Base-by-base conservation (phyloP, 2,113 vertebrate genomes). In the Cyprinus carpio region DNA sequence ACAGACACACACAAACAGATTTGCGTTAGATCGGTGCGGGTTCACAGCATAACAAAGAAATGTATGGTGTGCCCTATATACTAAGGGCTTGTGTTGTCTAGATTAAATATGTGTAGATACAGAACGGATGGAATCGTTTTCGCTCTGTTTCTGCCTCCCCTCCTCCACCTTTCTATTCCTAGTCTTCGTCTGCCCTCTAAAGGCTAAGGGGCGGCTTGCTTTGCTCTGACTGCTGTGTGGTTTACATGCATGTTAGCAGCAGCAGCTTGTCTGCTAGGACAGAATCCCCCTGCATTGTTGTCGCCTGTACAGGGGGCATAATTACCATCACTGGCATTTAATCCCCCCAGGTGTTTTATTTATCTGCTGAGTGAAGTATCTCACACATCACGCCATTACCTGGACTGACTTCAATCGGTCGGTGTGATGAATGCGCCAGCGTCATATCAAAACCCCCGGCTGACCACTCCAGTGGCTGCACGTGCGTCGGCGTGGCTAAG, bases 141-240 rank as follows among this genome's bases (percentile, higher is more conserved):
- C 58, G 15, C 67, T 60, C 64, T 82, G 46, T 76, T 76, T 85
- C n/a, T 85, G 81, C 69, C 60, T 85, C 60, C 78, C 81, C 34
- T 84, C 75, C 88, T 91, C 91, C 91, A 91, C 92, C 89, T 65
- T 90, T 91, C 92, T 94, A 97, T 97, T 97, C 95, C 95, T 94
- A 96, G 96, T 96, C 95, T 96, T 97, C 93, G 97, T 93, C 97
- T 99, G 97, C 98, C 98, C 97, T 97, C 97, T 99, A 97, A 97
- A 97, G 98, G 97, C 96, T 91, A 94, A 92, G 92, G 93, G 85
- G 93, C 94, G 92, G 85, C 92, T 88, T 83, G 69, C 85, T 89
- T 89, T 80, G 74, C 86, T 91, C 87, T 93, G 72, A 85, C 85
- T 93, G 88, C n/a, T 78, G 49, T 58, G 18, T 78, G 10, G 12